Evolutionary conservation across 1,140 invertebrate genomes (phyloP).

Genomic region (Tetranychus urticae): DNA sequence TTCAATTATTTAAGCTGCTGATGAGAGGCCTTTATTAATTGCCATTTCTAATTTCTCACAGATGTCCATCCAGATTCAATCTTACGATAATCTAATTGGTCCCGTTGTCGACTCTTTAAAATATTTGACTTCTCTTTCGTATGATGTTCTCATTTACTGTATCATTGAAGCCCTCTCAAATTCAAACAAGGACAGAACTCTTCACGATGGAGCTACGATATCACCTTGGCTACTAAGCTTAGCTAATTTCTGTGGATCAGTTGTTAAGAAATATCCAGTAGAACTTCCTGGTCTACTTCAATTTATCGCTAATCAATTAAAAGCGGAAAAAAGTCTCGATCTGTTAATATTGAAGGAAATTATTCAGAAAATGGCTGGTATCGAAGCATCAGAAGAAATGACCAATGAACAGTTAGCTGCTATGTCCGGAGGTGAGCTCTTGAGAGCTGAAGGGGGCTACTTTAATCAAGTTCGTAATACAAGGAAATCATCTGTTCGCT

Average conservation of each 20-base stretch:
- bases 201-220: slow-evolving; percentile 76
- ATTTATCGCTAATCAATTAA: slow-evolving; percentile 90
- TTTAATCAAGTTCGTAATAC: slow-evolving; percentile 91
- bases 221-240: slow-evolving; percentile 66
- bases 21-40: neutral
- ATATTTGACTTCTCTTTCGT: slow-evolving; percentile 80
- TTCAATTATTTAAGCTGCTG: neutral
- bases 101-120: slow-evolving; percentile 95
- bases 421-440: slow-evolving; percentile 79
- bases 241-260: slow-evolving; percentile 74
- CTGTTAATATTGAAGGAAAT: slow-evolving; percentile 88
- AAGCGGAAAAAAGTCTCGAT: slow-evolving; percentile 82
- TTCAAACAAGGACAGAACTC: slow-evolving; percentile 39
- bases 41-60: slow-evolving; percentile 14
- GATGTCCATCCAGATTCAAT: slow-evolving; percentile 71
- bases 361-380: slow-evolving; percentile 96
- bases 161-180: slow-evolving; percentile 67
- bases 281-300: slow-evolving; percentile 83
- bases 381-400: slow-evolving; percentile 87
- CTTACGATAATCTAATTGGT: slow-evolving; percentile 83
- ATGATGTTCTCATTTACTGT: slow-evolving; percentile 87
- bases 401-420: slow-evolving; percentile 86
- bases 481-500: slow-evolving; percentile 75
- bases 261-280: slow-evolving; percentile 91
- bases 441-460: slow-evolving; percentile 83